phyloP scores from a whole-genome alignment of 2,888 invertebrate species.

The Cheilosia impressa region DNA sequence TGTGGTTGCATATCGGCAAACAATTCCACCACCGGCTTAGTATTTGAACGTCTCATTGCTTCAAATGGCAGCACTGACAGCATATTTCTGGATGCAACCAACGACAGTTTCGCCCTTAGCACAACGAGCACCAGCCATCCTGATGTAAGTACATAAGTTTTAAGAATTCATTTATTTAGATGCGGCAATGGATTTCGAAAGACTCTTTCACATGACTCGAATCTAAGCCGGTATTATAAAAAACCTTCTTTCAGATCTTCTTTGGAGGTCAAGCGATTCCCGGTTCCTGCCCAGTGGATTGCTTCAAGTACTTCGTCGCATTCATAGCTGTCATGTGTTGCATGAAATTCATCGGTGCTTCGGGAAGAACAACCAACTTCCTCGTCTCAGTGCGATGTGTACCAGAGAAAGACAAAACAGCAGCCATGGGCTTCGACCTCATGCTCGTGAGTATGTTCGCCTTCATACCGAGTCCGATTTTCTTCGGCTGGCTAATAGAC shows the following conservation, averaged over 20 bases:
- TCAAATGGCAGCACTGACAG: constrained; percentile 6
- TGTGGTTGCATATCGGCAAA: constrained; percentile 80
- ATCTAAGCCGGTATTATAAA: background rate
- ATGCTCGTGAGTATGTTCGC: constrained; percentile 89
- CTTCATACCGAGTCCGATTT: constrained; percentile 90
- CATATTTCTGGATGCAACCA: constrained; percentile 1
- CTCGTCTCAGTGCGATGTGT: constrained; percentile 87
- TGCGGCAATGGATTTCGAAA: too few relatives aligned
- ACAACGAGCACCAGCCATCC: constrained; percentile 51
- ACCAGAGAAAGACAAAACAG: constrained; percentile 89
- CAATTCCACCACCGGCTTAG: constrained; percentile 64
- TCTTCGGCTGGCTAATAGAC: constrained; percentile 89
- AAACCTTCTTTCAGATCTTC: constrained; percentile 61
- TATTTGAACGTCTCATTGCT: constrained; percentile 79
- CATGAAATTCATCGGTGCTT: constrained; percentile 86
- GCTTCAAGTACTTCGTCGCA: constrained; percentile 85
- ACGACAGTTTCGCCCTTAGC: constrained; percentile 16
- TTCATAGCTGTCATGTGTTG: constrained; percentile 86
- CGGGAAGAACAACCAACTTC: constrained; percentile 87
- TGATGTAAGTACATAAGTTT: constrained; percentile 71
- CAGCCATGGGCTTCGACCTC: constrained; percentile 89
- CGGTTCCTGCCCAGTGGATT: constrained; percentile 86
- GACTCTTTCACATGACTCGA: too few relatives aligned
- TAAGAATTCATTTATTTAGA: too few relatives aligned
- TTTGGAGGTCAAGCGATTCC: constrained; percentile 83